Evolutionary conservation across 2,113 vertebrate species (phyloP).

Genomic region (Salvelinus alpinus): DNA sequence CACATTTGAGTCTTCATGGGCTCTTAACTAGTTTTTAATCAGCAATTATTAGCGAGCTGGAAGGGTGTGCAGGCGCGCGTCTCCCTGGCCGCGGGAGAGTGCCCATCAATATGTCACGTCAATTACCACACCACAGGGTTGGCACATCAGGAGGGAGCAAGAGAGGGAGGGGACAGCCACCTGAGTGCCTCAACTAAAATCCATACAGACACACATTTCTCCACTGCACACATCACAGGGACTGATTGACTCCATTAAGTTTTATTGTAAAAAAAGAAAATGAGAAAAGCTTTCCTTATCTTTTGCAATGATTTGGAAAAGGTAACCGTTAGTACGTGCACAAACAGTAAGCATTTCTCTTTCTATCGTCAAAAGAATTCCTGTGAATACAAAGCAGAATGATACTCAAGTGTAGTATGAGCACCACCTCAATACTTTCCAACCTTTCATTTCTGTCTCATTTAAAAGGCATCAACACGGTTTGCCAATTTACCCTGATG

Average conservation of each 20-base stretch:
- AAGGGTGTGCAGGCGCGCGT: conserved; percentile 66
- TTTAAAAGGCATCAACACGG: conserved; percentile 58
- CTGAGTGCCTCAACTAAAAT: conserved; percentile 66
- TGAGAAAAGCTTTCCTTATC: conserved; percentile 1
- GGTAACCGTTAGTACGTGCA: neutral
- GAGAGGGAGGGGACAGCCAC: conserved; percentile 51
- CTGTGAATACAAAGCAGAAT: neutral
- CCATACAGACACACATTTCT: conserved; percentile 53
- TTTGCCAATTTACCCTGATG: conserved; percentile 58
- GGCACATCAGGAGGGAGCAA: conserved; percentile 34
- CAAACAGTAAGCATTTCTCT: too few relatives aligned
- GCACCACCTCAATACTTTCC: conserved; percentile 16
- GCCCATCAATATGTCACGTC: conserved; percentile 81
- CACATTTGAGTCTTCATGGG: conserved; percentile 85
- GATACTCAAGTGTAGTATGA: neutral
- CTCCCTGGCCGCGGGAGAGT: conserved; percentile 70
- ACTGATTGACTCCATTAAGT: conserved; percentile 6
- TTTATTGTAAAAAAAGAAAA: conserved; percentile 60
- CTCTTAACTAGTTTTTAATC: conserved; percentile 94
- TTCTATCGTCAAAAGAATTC: too few relatives aligned
- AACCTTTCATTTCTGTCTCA: conserved; percentile 44
- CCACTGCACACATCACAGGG: conserved; percentile 56
- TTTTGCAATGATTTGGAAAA: too few relatives aligned
- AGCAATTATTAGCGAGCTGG: conserved; percentile 84
- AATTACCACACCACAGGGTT: conserved; percentile 71